Evolutionary conservation across 2,888 invertebrate species (phyloP), one percentile per base, ranked within the genome.

Genomic region (Mycogona germanica): DNA sequence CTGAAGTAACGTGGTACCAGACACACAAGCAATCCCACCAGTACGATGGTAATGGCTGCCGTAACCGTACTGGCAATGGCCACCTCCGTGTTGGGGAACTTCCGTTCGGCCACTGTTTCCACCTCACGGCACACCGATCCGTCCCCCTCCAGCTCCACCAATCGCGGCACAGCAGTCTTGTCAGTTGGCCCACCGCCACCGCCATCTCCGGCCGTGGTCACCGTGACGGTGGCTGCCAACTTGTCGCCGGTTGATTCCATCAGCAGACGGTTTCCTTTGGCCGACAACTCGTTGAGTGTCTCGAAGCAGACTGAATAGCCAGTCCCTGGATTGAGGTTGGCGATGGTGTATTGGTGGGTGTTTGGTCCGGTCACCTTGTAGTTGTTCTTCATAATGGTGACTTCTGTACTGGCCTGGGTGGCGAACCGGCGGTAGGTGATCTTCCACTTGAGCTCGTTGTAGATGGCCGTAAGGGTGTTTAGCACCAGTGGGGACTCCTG

Each of bases 51-150:
- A 7, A 57, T 48, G 1, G 60, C 56, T 23, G 58, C 55, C 19
- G 62, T 60, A 5, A 60, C 59, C 7, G 59, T 57, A 9, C 59
- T 57, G 7, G 61, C 60, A 4, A 62, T 53, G 7, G 62, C 61
- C 4, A 62, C 59, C 47, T 60, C 60, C n/a, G 59, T 47, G 4
- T 54, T 46, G 7, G 59, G 57, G 30, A 60, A 55, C 12, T 52
- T 51, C 14, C 52, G 46, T 28, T 57, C 58, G 21, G 49, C 53
- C 6, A 49, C 42, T 2, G 60, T 61, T 5, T 57, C 47, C 28
- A 61, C 53, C 25, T 59, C 58, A 14, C 55, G 53, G 23, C 59
- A 53, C n/a, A 46, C 46, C 2, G 30, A 21, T n/a, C 17, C 46
- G 42, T 51, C 23, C 19, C 21, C 26, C 19, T 52, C 52, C 21